These are phyloP conservation scores for Polia nebulosa DNA, from an alignment of 2,888 invertebrate species.

Conservation along the genomic window DNA sequence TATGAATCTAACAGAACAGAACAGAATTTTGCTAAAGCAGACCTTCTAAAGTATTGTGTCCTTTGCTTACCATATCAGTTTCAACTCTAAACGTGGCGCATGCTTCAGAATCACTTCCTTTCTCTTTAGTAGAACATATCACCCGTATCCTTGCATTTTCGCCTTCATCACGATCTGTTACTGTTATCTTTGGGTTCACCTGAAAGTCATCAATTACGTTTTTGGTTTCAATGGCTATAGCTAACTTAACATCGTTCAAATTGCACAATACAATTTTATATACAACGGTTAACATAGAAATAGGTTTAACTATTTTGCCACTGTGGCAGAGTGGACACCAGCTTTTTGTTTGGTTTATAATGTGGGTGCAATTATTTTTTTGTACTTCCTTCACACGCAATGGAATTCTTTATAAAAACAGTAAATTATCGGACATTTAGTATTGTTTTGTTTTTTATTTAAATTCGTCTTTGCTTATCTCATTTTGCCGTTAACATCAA, in stretches of 20 bases:
- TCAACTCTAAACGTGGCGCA: conserved; percentile 93
- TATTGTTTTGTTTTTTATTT: conserved; percentile 1
- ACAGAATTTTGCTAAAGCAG: no score
- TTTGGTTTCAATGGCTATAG: background rate
- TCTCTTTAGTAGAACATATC: conserved; percentile 91
- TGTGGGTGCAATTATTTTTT: background rate
- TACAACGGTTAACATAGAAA: background rate
- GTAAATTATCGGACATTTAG: background rate
- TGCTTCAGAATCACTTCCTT: conserved; percentile 92
- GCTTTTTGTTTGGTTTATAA: background rate
- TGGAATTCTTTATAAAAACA: background rate
- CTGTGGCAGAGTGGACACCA: background rate
- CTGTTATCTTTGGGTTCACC: conserved; percentile 91
- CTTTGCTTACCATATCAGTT: conserved; percentile 90
- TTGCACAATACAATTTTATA: background rate
- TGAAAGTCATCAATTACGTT: conserved; percentile 64
- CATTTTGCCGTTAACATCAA: background rate
- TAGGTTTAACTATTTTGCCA: background rate
- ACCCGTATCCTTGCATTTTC: conserved; percentile 93
- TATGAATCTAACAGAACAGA: no score
- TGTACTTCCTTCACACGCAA: background rate
- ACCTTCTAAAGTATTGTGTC: background rate
- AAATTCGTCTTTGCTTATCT: no score
- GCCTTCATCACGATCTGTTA: conserved; percentile 94
- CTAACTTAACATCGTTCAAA: background rate